These are phyloP conservation scores for Xestia rhomboidea DNA, from an alignment of 2,888 invertebrate species.

Conservation along the genomic window DNA sequence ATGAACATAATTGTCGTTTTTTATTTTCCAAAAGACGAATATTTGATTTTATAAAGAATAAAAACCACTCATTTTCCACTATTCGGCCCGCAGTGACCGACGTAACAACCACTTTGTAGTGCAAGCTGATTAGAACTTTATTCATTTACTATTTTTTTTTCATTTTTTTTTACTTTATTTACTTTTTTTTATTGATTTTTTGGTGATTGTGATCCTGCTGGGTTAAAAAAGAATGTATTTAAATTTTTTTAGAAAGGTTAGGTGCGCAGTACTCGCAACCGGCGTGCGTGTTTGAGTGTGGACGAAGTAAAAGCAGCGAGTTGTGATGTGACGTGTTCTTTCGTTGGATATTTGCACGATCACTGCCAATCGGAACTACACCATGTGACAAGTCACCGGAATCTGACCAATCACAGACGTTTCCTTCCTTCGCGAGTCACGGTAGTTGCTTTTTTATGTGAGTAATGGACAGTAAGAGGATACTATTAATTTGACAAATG, in stretches of 20 bases:
- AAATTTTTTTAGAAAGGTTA: conserved; percentile 87
- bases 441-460: conserved; percentile 1
- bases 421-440: conserved; percentile 32
- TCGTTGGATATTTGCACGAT: not conserved
- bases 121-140: too few species aligned
- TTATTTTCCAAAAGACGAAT: too few species aligned
- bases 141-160: too few species aligned
- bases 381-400: conserved; percentile 11
- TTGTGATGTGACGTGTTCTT: too few species aligned
- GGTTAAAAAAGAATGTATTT: conserved; percentile 95
- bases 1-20: too few species aligned
- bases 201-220: too few species aligned
- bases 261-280: not conserved
- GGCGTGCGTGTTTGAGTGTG: not conserved
- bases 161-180: too few species aligned
- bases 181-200: too few species aligned
- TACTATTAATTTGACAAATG: not conserved
- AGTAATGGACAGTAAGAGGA: not conserved
- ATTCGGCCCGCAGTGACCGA: too few species aligned
- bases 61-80: too few species aligned
- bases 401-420: conserved; percentile 27
- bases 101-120: too few species aligned
- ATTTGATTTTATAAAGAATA: too few species aligned
- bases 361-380: conserved; percentile 12
- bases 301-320: not conserved